phyloP scores from a whole-genome alignment of 2,888 invertebrate species.

The Drosophila borealis region DNA sequence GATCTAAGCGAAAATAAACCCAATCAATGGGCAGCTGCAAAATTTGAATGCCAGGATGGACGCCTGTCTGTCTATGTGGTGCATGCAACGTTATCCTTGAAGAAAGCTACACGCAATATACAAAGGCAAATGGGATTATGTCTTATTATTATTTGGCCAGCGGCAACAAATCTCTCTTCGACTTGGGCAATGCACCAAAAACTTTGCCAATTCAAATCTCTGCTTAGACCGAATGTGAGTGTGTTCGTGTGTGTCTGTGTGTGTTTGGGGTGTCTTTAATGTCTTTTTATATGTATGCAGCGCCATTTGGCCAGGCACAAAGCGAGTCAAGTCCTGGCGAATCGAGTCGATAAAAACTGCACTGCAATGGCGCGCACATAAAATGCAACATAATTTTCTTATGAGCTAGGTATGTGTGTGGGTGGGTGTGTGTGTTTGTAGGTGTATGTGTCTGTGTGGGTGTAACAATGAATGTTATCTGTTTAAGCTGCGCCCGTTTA shows the following conservation, averaged over 20 bases:
- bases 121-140: conserved; percentile 47
- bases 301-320: conserved; percentile 38
- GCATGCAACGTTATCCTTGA: conserved; percentile 23
- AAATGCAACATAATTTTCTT: conserved; percentile 81
- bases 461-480: conserved; percentile 78
- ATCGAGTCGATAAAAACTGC: conserved; percentile 62
- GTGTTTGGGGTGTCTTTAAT: conserved; percentile 54
- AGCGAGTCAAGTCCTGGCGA: conserved; percentile 6
- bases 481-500: conserved; percentile 77
- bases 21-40: conserved; percentile 15
- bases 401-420: conserved; percentile 33
- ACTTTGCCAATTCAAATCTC: conserved; percentile 23
- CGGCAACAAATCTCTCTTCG: conserved; percentile 49
- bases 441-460: neutral
- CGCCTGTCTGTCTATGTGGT: conserved; percentile 11
- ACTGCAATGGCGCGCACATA: conserved; percentile 65
- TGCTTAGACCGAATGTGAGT: neutral
- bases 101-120: conserved; percentile 1
- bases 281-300: conserved; percentile 63
- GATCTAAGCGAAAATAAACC: conserved; percentile 20
- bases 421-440: neutral
- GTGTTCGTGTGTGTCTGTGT: conserved; percentile 13
- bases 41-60: conserved; percentile 8
- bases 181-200: conserved; percentile 68
- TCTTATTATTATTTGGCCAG: conserved; percentile 52